Base-by-base conservation (phyloP, 2,797 vertebrate genomes). In the Parotocinclus haroldoi region DNA sequence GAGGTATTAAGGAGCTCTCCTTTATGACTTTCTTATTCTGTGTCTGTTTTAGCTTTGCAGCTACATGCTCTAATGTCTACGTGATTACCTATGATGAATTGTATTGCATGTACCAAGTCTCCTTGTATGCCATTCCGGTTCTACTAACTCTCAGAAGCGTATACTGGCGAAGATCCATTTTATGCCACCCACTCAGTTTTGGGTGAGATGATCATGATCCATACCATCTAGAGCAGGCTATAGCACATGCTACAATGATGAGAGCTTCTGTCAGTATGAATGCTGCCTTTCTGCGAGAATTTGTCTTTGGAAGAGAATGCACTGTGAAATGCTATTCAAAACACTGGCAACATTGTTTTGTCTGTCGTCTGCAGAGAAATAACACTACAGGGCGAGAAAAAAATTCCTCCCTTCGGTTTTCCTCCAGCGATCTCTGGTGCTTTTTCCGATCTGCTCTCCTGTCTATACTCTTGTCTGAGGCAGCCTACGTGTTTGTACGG, bases 281-380 rank as follows among this genome's bases (percentile, higher is more conserved):
- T 58, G 42, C 40, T 53, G 39, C 46, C 51, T 72, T 72, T 61
- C 44, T 72, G n/a, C 14, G 44, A 49, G 59, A 65, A 39, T 54
- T 58, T 53, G 68, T 12, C 18, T 60, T 60, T 64, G 27, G 37
- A 42, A 62, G 37, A 48, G 58, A 66, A 66, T 61, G 37, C 40
- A 38, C 51, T 61, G 51, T 61, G 63, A 72, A 72, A 72, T 50
- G 51, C 9, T 60, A 42, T 64, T 53, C 39, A 65, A 62, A 63
- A 58, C 42, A 66, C 50, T 37, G 57, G 36, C 16, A n/a, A 55
- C 53, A 60, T 66, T 66, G 59, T 44, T 61, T 60, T 66, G 36
- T 71, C 50, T 54, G 44, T 63, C 18, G 53, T 64, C 40, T 45
- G 18, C 19, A 66, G 27, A 38, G 17, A 53, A 61, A 49, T 48